Conservation (phyloP, 2,888 invertebrate species). For the Lacanobia oleracea region DNA sequence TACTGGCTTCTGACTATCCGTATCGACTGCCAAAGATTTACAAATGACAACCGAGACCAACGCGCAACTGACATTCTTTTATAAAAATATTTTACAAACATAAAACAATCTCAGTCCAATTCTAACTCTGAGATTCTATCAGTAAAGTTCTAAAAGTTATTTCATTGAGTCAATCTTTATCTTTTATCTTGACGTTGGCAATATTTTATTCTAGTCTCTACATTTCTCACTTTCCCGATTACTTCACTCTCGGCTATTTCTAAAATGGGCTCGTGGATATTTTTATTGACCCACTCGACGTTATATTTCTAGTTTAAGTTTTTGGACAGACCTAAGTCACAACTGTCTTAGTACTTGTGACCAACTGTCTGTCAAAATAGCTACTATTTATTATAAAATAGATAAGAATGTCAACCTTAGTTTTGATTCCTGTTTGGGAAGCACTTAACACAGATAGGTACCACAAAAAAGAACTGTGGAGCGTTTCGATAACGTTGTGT, state of each 20-base stretch:
- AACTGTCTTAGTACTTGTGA: too few relatives aligned
- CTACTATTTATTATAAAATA: too few relatives aligned
- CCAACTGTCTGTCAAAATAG: too few relatives aligned
- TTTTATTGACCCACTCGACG: background rate
- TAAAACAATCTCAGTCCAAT: background rate
- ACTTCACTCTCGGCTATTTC: background rate
- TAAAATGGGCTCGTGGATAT: background rate
- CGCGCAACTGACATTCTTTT: too few relatives aligned
- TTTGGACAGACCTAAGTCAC: background rate
- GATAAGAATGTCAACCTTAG: too few relatives aligned
- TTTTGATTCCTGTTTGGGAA: too few relatives aligned
- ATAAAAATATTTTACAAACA: background rate
- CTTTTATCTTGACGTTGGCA: slow-evolving; percentile 32
- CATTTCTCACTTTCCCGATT: slow-evolving; percentile 31
- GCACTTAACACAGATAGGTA: too few relatives aligned
- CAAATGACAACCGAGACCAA: too few relatives aligned
- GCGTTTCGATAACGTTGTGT: too few relatives aligned
- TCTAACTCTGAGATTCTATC: slow-evolving; percentile 40
- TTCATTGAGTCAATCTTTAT: slow-evolving; percentile 52
- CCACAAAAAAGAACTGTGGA: too few relatives aligned
- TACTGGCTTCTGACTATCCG: too few relatives aligned
- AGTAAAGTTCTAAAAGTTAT: slow-evolving; percentile 22
- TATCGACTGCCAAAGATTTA: too few relatives aligned
- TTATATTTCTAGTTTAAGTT: slow-evolving; percentile 16
- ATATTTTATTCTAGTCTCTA: slow-evolving; percentile 24